phyloP scores from a whole-genome alignment of 2,797 vertebrate species.

The Mallotus villosus region DNA sequence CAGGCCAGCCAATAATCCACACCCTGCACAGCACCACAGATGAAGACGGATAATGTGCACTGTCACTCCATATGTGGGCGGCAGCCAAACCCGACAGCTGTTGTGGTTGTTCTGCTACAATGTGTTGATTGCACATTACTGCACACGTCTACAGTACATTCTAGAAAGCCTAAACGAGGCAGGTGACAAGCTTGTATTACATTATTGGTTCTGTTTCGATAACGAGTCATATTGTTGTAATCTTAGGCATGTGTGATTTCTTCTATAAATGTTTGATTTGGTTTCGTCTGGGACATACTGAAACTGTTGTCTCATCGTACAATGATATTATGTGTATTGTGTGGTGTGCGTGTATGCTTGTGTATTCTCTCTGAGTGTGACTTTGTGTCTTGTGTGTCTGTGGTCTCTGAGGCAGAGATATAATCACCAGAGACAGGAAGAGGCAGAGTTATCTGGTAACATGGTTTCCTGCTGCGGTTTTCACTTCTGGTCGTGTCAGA shows the following conservation, averaged over 20 bases:
- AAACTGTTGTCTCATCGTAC: no score
- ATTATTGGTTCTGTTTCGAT: no score
- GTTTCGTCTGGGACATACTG: no score
- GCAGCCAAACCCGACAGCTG: not conserved
- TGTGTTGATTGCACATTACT: not conserved
- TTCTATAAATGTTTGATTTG: no score
- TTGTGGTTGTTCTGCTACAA: not conserved
- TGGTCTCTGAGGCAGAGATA: slow-evolving; percentile 19
- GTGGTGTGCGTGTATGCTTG: not conserved
- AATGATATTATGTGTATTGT: not conserved
- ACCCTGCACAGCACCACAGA: no score
- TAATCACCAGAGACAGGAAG: slow-evolving; percentile 53
- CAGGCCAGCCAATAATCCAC: not conserved
- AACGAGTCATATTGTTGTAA: no score
- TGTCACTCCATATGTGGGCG: not conserved
- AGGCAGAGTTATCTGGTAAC: slow-evolving; percentile 30
- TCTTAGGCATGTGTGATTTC: no score
- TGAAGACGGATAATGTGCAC: no score
- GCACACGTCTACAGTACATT: no score
- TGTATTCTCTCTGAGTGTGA: no score
- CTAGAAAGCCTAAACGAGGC: no score
- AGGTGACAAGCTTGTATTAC: not conserved
- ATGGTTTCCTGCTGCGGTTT: slow-evolving; percentile 61
- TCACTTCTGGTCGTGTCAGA: slow-evolving; percentile 19
- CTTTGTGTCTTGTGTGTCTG: slow-evolving; percentile 1